Conservation (phyloP, 2,888 invertebrate species). For the Antheraea yamamai region DNA sequence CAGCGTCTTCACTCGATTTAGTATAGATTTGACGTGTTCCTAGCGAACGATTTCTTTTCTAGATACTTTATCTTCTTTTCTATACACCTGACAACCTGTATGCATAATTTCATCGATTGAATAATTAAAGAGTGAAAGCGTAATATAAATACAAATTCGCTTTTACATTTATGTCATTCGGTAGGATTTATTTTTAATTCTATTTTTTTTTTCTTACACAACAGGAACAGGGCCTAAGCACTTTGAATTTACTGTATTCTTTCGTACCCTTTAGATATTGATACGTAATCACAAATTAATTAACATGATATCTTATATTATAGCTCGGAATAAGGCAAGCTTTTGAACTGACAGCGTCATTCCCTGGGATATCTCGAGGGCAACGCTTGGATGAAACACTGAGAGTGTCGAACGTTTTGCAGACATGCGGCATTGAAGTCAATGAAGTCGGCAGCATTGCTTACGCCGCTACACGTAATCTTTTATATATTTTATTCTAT, state of each 20-base stretch:
- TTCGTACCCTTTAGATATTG: not conserved
- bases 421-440: slow-evolving; percentile 89
- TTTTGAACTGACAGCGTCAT: slow-evolving; percentile 86
- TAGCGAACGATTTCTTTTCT: too few relatives aligned
- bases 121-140: too few relatives aligned
- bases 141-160: too few relatives aligned
- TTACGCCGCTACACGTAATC: slow-evolving; percentile 85
- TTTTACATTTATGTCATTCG: too few relatives aligned
- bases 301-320: slow-evolving; percentile 17
- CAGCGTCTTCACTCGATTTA: too few relatives aligned
- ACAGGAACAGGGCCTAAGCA: too few relatives aligned
- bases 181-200: too few relatives aligned
- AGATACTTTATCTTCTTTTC: too few relatives aligned
- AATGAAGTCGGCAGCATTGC: slow-evolving; percentile 89
- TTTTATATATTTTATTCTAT: not conserved
- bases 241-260: not conserved
- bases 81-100: too few relatives aligned
- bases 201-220: too few relatives aligned
- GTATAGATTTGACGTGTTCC: too few relatives aligned
- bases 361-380: slow-evolving; percentile 86
- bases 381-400: slow-evolving; percentile 73
- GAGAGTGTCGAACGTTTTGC: slow-evolving; percentile 86
- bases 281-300: not conserved
- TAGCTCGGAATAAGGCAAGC: slow-evolving; percentile 88
- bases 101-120: too few relatives aligned